Evolutionary conservation across 2,888 invertebrate species (phyloP).

Genomic region (Pristionchus japonicus): DNA sequence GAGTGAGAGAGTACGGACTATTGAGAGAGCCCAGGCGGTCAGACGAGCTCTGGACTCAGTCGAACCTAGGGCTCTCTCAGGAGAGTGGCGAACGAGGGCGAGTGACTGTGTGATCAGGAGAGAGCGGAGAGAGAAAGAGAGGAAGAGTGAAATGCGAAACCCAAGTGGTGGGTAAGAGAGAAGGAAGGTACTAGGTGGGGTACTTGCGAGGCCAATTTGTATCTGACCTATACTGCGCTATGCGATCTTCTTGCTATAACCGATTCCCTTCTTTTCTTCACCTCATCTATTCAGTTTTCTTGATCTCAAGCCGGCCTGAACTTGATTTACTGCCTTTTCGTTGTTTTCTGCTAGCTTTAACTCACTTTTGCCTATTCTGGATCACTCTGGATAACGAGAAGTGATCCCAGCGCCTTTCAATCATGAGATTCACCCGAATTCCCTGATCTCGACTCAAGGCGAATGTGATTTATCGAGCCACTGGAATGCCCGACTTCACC

Average conservation of each 20-base stretch:
- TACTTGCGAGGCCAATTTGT: conserved; percentile 7
- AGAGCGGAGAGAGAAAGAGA: background rate
- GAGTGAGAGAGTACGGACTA: background rate
- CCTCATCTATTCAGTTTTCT: background rate
- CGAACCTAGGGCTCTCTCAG: too few relatives aligned
- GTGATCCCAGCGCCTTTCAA: background rate
- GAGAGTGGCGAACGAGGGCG: background rate
- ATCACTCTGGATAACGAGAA: too few relatives aligned
- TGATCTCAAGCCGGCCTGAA: background rate
- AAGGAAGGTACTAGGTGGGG: background rate
- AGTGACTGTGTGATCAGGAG: background rate
- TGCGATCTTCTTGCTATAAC: too few relatives aligned
- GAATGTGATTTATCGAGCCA: background rate
- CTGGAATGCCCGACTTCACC: background rate
- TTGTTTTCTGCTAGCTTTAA: background rate
- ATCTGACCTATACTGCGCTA: background rate
- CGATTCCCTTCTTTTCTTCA: background rate
- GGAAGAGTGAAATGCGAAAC: conserved; percentile 22
- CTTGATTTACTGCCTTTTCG: too few relatives aligned
- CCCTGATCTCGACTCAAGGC: background rate
- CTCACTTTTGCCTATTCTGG: background rate
- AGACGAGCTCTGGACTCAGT: too few relatives aligned
- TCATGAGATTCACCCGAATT: too few relatives aligned
- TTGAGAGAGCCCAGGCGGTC: too few relatives aligned
- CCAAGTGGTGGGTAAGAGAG: background rate